Evolutionary conservation across 2,113 vertebrate genomes (phyloP).

Genomic region (Ctenodactylus gundi): DNA sequence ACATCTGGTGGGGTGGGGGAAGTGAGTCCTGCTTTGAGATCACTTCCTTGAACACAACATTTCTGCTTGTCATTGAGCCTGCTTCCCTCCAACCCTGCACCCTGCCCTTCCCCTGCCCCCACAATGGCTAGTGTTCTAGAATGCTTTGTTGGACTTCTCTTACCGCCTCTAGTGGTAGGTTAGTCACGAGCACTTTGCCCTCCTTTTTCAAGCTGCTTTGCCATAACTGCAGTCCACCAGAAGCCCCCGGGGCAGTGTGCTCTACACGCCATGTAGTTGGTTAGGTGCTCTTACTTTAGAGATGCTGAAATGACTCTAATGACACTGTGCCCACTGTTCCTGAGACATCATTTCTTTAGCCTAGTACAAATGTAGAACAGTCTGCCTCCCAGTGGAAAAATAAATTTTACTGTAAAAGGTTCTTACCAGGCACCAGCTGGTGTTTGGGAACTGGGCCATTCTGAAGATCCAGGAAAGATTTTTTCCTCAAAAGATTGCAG

Average conservation of each 20-base stretch:
- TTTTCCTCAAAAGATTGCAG: not conserved
- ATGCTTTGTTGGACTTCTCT: not conserved
- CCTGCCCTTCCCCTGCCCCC: too few species aligned
- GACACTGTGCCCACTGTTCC: not conserved
- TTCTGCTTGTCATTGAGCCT: not conserved
- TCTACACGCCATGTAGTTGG: not conserved
- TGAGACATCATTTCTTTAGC: not conserved
- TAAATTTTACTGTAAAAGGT: not conserved
- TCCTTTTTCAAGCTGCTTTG: not conserved
- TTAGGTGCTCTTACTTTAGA: not conserved
- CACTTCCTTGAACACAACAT: not conserved
- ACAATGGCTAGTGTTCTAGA: not conserved
- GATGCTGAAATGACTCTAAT: not conserved
- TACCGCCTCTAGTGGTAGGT: not conserved
- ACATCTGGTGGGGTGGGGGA: constrained; percentile 21
- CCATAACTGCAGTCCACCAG: accelerated
- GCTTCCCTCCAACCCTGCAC: too few species aligned
- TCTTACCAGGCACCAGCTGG: not conserved
- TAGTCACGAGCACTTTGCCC: not conserved
- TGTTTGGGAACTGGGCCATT: not conserved
- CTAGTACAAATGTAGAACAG: too few species aligned
- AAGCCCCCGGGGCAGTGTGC: not conserved
- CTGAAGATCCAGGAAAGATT: not conserved
- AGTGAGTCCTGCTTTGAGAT: not conserved
- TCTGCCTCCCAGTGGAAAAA: not conserved